A percentile compares a stretch with the other conserved stretches of the same genome.
Evolutionary conservation across 2,113 vertebrate genomes (phyloP).

Genomic region (Dasypus novemcinctus): DNA sequence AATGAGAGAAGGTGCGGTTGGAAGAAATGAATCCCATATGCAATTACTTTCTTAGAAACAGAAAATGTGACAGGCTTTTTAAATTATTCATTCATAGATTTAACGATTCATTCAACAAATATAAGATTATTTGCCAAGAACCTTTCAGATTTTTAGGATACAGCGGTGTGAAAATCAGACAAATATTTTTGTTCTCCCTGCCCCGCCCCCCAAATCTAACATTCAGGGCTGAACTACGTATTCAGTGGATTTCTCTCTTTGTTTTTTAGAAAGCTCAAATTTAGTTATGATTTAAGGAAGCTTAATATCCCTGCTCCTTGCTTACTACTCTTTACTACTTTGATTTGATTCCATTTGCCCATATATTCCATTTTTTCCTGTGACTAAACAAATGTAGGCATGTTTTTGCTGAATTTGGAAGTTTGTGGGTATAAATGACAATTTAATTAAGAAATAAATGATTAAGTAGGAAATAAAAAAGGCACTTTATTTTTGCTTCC

Average conservation of each 20-base stretch:
- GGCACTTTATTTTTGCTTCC: background rate
- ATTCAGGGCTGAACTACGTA: background rate
- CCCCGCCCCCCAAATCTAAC: background rate
- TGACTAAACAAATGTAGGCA: background rate
- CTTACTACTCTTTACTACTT: background rate
- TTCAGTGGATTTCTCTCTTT: background rate
- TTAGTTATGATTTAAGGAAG: background rate
- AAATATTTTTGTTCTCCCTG: background rate
- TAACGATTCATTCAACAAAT: background rate
- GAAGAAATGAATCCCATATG: background rate
- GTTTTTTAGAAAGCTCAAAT: background rate
- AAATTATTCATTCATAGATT: background rate
- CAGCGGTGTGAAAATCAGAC: background rate
- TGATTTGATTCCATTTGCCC: background rate
- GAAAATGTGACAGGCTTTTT: background rate
- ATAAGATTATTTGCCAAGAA: background rate
- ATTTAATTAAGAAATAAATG: background rate
- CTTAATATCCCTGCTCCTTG: background rate
- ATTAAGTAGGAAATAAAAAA: background rate
- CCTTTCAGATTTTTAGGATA: background rate
- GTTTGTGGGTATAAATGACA: background rate
- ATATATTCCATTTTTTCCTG: background rate
- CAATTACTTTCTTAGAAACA: background rate
- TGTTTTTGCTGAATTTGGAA: conserved; percentile 7
- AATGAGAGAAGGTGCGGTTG: background rate